Evolutionary conservation across 2,888 invertebrate species (phyloP).

Genomic region (Blera fallax): DNA sequence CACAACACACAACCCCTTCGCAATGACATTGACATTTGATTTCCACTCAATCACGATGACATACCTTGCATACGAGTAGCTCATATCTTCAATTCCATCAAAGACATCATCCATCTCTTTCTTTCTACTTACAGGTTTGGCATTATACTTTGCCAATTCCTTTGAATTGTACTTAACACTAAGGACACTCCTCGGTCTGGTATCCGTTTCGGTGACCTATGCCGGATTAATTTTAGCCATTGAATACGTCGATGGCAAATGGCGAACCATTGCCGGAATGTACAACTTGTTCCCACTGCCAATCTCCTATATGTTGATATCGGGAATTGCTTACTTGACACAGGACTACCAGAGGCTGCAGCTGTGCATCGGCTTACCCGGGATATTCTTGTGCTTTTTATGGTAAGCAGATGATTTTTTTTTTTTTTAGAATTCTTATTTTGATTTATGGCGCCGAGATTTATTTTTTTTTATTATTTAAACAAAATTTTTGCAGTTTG

Average conservation of each 20-base stretch:
- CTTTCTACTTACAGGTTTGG: constrained; percentile 80
- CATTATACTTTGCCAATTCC: constrained; percentile 87
- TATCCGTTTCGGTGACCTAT: constrained; percentile 91
- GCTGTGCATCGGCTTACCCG: constrained; percentile 88
- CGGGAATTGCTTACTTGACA: constrained; percentile 87
- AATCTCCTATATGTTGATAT: constrained; percentile 88
- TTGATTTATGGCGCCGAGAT: neutral
- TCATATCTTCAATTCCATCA: neutral
- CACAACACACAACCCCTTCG: neutral
- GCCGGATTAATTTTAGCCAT: constrained; percentile 90
- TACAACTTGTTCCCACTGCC: constrained; percentile 91
- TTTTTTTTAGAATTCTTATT: neutral
- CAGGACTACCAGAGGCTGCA: constrained; percentile 89
- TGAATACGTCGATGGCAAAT: constrained; percentile 90
- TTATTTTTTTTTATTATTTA: neutral
- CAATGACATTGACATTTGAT: constrained; percentile 65
- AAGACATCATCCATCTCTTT: neutral
- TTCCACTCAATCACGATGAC: constrained; percentile 17
- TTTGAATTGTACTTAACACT: constrained; percentile 88
- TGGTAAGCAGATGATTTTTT: constrained; percentile 83
- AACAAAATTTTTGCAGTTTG: neutral
- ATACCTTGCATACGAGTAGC: neutral
- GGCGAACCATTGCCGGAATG: constrained; percentile 91
- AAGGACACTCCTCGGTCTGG: constrained; percentile 87
- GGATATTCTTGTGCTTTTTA: constrained; percentile 85